Conservation (phyloP, 2,888 invertebrate genomes). For the Salpingus planirostris region DNA sequence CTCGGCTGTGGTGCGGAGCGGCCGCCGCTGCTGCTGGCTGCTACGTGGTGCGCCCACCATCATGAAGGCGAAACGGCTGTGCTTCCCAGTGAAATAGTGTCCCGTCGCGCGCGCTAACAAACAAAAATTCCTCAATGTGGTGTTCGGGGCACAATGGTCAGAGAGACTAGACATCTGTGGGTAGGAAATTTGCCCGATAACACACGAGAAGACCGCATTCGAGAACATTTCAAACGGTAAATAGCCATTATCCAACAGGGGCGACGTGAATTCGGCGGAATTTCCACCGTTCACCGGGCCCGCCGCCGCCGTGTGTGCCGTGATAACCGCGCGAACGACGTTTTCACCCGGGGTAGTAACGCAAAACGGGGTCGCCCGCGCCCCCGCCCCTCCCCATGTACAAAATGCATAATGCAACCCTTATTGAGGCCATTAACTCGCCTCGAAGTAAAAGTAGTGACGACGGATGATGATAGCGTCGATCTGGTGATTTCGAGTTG, state of each 20-base stretch:
- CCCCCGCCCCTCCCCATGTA: neutral
- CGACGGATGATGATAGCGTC: no score
- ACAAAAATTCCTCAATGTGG: conserved; percentile 77
- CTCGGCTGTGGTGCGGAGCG: no score
- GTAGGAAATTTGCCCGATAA: conserved; percentile 99
- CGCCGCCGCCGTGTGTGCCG: no score
- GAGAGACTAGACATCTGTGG: conserved; percentile 99
- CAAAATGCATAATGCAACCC: conserved; percentile 8
- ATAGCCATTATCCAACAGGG: no score
- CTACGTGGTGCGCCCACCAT: conserved; percentile 21
- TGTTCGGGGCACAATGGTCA: conserved; percentile 98
- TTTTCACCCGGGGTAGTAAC: conserved; percentile 10
- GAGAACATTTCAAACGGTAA: conserved; percentile 97
- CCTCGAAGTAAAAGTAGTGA: conserved; percentile 1
- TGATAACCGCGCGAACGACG: no score
- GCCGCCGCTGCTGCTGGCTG: no score
- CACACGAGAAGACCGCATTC: conserved; percentile 94
- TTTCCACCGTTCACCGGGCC: no score
- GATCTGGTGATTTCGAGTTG: no score
- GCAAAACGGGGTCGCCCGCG: conserved; percentile 1
- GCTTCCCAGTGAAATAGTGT: conserved; percentile 35
- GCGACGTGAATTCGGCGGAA: no score
- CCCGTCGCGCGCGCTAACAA: conserved; percentile 45
- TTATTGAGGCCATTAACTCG: conserved; percentile 5
- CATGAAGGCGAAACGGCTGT: conserved; percentile 36